phyloP scores from a whole-genome alignment of 2,888 invertebrate genomes.

The Dromius quadrimaculatus region DNA sequence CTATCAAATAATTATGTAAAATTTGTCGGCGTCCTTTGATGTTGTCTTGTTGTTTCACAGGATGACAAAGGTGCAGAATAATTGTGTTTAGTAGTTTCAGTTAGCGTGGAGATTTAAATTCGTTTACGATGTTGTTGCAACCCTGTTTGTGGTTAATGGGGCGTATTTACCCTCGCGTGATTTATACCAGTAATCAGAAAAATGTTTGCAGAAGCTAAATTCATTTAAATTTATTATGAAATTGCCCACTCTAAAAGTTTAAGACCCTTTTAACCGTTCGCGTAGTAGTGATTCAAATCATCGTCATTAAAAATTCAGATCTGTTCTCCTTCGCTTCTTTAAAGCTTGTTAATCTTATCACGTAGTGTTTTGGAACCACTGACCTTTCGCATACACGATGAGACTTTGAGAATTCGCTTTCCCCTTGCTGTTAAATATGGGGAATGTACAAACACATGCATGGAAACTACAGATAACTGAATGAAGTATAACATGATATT shows the following conservation, averaged over 20 bases:
- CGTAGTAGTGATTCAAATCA: background rate
- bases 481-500: constrained; percentile 32
- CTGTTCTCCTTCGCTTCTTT: constrained; percentile 13
- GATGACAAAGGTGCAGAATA: background rate
- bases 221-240: constrained; percentile 19
- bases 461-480: constrained; percentile 17
- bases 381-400: constrained; percentile 8
- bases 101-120: background rate
- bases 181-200: background rate
- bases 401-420: constrained; percentile 5
- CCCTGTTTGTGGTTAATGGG: background rate
- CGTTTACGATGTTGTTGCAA: background rate
- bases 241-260: background rate
- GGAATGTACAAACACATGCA: background rate
- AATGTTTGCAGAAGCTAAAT: background rate
- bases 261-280: no score
- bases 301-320: constrained; percentile 1
- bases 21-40: no score
- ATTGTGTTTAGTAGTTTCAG: background rate
- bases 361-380: constrained; percentile 5
- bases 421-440: background rate
- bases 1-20: no score
- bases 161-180: background rate
- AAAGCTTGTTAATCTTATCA: background rate
- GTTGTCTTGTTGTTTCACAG: no score